Conservation (phyloP, 2,797 vertebrate genomes). For the Heteromormyrus szaboi region DNA sequence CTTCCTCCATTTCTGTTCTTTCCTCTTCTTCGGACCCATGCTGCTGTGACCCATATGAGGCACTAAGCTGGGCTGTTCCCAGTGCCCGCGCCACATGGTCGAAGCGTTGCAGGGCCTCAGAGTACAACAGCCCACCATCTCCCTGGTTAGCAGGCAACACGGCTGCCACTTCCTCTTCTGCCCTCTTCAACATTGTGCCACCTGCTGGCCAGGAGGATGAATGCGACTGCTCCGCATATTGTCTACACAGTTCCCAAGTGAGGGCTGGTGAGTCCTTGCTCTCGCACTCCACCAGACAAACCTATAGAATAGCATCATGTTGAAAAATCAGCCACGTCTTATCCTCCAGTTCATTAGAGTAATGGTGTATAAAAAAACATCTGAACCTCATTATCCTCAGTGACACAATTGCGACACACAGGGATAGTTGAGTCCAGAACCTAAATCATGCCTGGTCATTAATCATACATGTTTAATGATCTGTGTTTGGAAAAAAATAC, state of each 20-base stretch:
- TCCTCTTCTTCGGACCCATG: constrained; percentile 45
- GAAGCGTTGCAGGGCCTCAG: constrained; percentile 53
- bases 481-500: neutral
- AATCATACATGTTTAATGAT: neutral
- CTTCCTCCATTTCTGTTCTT: constrained; percentile 35
- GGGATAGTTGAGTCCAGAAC: neutral
- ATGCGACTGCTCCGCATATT: constrained; percentile 40
- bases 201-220: constrained; percentile 42
- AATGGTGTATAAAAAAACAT: constrained; percentile 1
- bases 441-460: constrained; percentile 17
- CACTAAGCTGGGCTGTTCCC: constrained; percentile 38
- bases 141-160: constrained; percentile 49
- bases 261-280: constrained; percentile 58
- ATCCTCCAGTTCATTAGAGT: neutral
- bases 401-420: constrained; percentile 24
- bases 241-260: constrained; percentile 73
- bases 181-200: constrained; percentile 52
- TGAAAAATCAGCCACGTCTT: neutral
- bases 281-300: constrained; percentile 81
- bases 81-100: constrained; percentile 53
- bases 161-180: constrained; percentile 57
- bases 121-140: constrained; percentile 47
- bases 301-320: constrained; percentile 48
- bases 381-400: constrained; percentile 6
- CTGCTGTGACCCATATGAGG: constrained; percentile 46